Conservation (phyloP, 2,113 vertebrate genomes). For the Fregata magnificens region DNA sequence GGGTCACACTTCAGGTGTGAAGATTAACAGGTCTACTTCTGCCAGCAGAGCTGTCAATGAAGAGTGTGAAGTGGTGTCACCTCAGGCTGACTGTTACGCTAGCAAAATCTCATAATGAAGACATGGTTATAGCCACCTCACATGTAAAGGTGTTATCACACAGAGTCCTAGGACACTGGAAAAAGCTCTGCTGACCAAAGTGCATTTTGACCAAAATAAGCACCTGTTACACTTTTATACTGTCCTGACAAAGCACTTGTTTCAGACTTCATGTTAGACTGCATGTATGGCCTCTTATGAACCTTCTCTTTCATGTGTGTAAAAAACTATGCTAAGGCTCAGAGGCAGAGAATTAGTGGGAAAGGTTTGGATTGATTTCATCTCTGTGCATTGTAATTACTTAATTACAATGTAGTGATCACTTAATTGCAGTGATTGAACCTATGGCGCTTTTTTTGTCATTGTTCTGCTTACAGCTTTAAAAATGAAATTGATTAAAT, state of each 20-base stretch:
- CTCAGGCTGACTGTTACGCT: neutral
- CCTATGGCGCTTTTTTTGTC: too few species aligned
- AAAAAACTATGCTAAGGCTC: neutral
- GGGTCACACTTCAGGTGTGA: neutral
- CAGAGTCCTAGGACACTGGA: neutral
- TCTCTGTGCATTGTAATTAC: neutral
- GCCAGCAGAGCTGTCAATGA: neutral
- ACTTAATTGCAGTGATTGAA: neutral
- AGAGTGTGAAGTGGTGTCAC: neutral
- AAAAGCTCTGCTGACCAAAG: neutral
- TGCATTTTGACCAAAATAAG: neutral
- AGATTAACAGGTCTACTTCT: neutral
- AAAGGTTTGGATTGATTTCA: neutral
- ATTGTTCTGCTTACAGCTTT: neutral
- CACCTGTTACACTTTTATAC: neutral
- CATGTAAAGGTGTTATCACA: neutral
- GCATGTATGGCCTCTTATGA: neutral
- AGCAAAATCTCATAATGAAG: neutral
- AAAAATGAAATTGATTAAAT: neutral
- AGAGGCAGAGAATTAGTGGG: neutral
- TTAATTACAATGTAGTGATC: neutral
- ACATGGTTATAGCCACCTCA: neutral
- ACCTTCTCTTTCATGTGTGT: neutral
- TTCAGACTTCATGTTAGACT: neutral
- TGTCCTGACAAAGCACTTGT: neutral